Percentiles rank a stretch among this genome's conserved stretches.
phyloP scores from a whole-genome alignment of 2,797 vertebrate species.

The Rhynchotus rufescens region DNA sequence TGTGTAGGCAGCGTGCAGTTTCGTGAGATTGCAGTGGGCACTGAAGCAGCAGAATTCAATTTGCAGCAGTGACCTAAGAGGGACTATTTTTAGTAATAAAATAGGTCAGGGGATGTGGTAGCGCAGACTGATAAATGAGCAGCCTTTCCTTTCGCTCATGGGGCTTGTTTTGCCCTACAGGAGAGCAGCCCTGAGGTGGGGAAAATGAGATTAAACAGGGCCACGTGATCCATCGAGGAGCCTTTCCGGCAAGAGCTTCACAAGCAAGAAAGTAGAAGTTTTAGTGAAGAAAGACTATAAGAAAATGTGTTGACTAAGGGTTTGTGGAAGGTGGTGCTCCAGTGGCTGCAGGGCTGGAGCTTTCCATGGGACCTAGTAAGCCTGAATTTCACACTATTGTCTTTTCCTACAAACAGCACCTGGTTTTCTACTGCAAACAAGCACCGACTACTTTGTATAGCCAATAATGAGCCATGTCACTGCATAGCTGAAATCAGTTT shows the following conservation, averaged over 20 bases:
- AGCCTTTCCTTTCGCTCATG: conserved; percentile 61
- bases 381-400: not conserved
- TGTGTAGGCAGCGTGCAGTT: conserved; percentile 68
- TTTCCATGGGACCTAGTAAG: not conserved
- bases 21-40: conserved; percentile 81
- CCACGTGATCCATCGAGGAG: conserved; percentile 6
- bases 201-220: conserved; percentile 6
- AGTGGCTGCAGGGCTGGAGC: not conserved
- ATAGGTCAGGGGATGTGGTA: conserved; percentile 86
- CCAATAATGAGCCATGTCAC: not conserved
- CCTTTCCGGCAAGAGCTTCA: not conserved
- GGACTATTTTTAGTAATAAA: conserved; percentile 93
- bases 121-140: conserved; percentile 75
- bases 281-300: not conserved
- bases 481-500: not conserved
- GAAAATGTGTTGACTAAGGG: not conserved
- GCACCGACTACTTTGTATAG: not conserved
- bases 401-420: not conserved
- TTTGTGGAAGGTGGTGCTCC: not conserved
- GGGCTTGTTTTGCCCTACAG: conserved; percentile 42
- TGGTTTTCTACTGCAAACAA: not conserved
- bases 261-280: not conserved
- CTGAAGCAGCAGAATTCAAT: conserved; percentile 89
- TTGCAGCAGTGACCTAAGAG: conserved; percentile 89
- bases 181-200: not conserved